Base-by-base conservation (phyloP, 2,113 vertebrate genomes). In the Otus sunia region DNA sequence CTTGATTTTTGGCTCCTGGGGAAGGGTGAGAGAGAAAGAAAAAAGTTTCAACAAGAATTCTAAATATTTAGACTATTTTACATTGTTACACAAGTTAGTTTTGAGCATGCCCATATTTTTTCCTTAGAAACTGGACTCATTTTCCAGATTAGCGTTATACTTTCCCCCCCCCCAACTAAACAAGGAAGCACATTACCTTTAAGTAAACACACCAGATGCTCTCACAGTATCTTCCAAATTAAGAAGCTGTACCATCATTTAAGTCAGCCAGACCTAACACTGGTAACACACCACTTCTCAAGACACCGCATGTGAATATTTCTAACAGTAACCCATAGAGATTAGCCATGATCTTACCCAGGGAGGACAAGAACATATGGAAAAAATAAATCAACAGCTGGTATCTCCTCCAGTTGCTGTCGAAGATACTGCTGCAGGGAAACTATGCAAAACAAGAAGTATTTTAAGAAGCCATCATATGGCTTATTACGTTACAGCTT, bases 301-400 rank as follows among this genome's bases (percentile, higher is more conserved):
- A 34, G 25, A 17, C 37, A 29, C 63, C 16, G 20, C 0, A 0
- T 9, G 14, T 14, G 41, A 66, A 7, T 49, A 69, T 53, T 73
- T 73, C 80, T n/a, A 59, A 45, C n/a, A 15, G 29, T 25, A 49
- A 11, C n/a, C 52, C 52, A 66, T 19, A 0, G 5, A 63, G 32
- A 87, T 45, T 26, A 84, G 59, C 60, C 29, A 15, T 21, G 25
- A 87, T 37, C 32, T 71, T 55, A 58, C 45, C 29, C 73, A 50
- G 25, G 59, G 27, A 53, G 37, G 45, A 53, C 26, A 74, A 36
- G 25, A 66, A 63, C 56, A 78, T 6, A 83, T 0, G n/a, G 88
- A 91, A 83, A 60, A 91, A 87, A 87, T 41, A 69, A 53, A 62
- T n/a, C 56, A 91, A 58, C 92, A 85, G 90, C 92, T 75, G 22